Percentiles rank a stretch among this genome's conserved stretches.
Evolutionary conservation across 2,888 invertebrate genomes (phyloP).

Genomic region (Lordiphosa fenestrarum): DNA sequence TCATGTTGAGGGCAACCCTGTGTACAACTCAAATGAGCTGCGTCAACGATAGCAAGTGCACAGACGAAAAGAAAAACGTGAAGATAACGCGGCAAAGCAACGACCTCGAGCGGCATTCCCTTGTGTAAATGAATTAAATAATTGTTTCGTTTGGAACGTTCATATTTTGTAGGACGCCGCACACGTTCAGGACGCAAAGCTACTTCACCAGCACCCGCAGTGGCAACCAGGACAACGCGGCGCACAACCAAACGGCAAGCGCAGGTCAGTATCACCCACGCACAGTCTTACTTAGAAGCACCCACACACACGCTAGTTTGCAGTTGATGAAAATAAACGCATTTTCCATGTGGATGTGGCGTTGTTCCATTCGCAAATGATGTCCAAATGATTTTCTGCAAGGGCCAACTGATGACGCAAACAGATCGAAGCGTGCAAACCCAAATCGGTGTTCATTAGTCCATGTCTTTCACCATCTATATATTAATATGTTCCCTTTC

Average conservation of each 20-base stretch:
- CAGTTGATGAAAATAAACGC: conserved; percentile 77
- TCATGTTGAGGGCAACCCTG: neutral
- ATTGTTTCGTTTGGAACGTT: neutral
- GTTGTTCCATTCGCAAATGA: conserved; percentile 81
- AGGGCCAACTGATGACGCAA: conserved; percentile 79
- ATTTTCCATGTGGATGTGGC: conserved; percentile 76
- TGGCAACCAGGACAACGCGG: conserved; percentile 65
- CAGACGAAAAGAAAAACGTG: conserved; percentile 27
- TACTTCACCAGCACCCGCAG: conserved; percentile 72
- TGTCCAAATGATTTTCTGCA: conserved; percentile 79
- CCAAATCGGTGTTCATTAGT: neutral
- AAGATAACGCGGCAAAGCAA: conserved; percentile 55
- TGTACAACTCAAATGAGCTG: neutral
- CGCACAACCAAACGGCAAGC: conserved; percentile 75
- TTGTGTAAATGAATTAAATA: conserved; percentile 11
- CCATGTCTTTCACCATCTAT: neutral
- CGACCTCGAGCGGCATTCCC: conserved; percentile 27
- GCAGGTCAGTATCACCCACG: conserved; percentile 61
- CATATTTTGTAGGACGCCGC: conserved; percentile 80
- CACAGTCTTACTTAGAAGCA: neutral
- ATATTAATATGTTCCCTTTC: conserved; percentile 9
- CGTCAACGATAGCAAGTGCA: neutral
- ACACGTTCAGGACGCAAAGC: conserved; percentile 82
- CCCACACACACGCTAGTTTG: conserved; percentile 12
- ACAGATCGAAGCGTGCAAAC: conserved; percentile 7